Evolutionary conservation across 2,797 vertebrate genomes (phyloP), one percentile per base, ranked within the genome.

Genomic region (Sardinella longiceps): DNA sequence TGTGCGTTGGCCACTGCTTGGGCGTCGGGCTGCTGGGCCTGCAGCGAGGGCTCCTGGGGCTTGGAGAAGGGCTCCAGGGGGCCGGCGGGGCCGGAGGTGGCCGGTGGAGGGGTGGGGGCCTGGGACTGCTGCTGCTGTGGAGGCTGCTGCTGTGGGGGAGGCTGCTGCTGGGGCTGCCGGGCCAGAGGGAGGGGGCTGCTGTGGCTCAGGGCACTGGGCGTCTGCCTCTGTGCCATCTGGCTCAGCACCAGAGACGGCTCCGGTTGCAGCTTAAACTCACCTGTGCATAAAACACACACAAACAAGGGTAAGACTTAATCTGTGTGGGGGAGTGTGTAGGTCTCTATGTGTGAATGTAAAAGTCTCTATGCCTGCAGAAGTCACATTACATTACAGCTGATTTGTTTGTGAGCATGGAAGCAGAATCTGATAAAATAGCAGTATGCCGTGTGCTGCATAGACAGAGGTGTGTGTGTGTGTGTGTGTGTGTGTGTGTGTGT

Each of bases 231-330:
- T 63, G 95, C 96, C 88, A 98, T 90, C 85, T 99, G 97, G 94
- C 97, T 98, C 91, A 99, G 93, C 91, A 98, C 96, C 58, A 97
- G 96, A 45, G 98, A 99, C n/a, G 98, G 98, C 88, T 99, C 97
- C 70, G 98, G 97, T 90, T 99, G 98, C 90, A 97, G 95, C 87
- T 97, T 96, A 91, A 99, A 98, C 92, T 98, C 97, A 95, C 94
- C 95, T 96, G 77, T 10, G 83, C 53, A 48, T 30, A 84, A 15
- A 81, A 84, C 7, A 66, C n/a, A 20, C 28, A 10, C 30, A 6
- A 43, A 50, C 28, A 15, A 15, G 15, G 37, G 70, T 77, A 23
- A 43, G 5, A 23, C 37, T 43, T 23, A 2, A 56, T n/a, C 7
- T 20, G 20, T 6, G 20, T 20, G 14, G n/a, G 23, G 3, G 14